phyloP scores from a whole-genome alignment of 1,140 invertebrate species.

The Notospermus geniculatus region DNA sequence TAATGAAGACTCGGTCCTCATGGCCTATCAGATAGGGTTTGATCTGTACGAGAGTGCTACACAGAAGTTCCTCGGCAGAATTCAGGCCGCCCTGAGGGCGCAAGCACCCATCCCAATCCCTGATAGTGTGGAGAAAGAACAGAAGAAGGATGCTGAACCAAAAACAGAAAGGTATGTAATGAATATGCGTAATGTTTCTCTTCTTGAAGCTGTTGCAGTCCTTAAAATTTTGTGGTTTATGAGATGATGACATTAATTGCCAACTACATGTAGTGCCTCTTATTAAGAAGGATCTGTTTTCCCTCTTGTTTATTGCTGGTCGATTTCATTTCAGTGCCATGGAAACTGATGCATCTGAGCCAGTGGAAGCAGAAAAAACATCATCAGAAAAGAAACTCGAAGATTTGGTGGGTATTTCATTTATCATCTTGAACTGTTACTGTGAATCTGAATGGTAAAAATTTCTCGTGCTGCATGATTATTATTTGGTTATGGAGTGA shows the following conservation, averaged over 20 bases:
- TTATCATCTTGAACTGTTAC: not conserved
- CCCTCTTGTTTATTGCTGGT: too few relatives aligned
- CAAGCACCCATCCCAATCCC: slow-evolving; percentile 39
- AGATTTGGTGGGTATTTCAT: slow-evolving; percentile 9
- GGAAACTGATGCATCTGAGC: slow-evolving; percentile 17
- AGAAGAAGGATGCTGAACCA: slow-evolving; percentile 2
- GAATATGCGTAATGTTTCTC: too few relatives aligned
- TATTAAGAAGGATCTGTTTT: too few relatives aligned
- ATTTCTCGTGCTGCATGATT: too few relatives aligned
- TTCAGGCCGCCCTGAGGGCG: slow-evolving; percentile 57
- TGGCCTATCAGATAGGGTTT: slow-evolving; percentile 99
- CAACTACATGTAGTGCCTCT: too few relatives aligned
- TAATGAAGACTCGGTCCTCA: slow-evolving; percentile 71
- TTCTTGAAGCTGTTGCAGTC: too few relatives aligned
- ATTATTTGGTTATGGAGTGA: too few relatives aligned
- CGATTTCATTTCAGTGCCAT: slow-evolving; percentile 15
- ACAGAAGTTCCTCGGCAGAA: slow-evolving; percentile 90
- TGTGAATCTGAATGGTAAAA: too few relatives aligned
- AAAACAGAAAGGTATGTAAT: too few relatives aligned
- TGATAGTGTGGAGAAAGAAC: slow-evolving; percentile 12
- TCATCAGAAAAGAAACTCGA: slow-evolving; percentile 2
- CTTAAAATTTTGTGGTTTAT: too few relatives aligned
- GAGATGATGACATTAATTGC: too few relatives aligned
- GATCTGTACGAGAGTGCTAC: slow-evolving; percentile 99
- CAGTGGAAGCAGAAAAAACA: not conserved